Conservation (phyloP, 2,888 invertebrate genomes). For the Campopleginae sp. region DNA sequence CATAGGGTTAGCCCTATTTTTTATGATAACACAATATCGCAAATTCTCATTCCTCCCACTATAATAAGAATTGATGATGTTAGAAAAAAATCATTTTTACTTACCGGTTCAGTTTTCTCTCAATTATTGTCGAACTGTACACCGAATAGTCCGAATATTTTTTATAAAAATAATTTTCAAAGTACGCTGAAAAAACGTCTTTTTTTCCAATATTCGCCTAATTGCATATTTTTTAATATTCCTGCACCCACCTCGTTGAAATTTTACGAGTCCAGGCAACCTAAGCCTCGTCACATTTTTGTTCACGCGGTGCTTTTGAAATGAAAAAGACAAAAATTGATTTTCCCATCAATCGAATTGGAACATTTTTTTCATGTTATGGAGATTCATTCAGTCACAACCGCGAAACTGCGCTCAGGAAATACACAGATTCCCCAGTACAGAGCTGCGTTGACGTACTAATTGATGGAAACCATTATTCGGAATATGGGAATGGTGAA, state of each 20-base stretch:
- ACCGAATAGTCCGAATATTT: neutral
- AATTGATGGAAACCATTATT: conserved; percentile 41
- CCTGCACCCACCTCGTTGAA: neutral
- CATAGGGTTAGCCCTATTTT: neutral
- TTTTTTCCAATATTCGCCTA: neutral
- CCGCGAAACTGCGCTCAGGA: neutral
- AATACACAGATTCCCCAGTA: neutral
- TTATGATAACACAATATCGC: neutral
- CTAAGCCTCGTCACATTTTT: neutral
- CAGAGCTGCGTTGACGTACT: neutral
- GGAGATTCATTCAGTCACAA: neutral
- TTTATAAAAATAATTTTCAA: neutral
- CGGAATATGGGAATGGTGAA: conserved; percentile 9
- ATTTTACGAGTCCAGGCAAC: neutral
- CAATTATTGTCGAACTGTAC: neutral
- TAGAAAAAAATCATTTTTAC: neutral
- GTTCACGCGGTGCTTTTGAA: neutral
- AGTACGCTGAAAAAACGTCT: neutral
- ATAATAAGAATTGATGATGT: neutral
- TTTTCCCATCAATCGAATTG: neutral
- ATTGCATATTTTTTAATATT: neutral
- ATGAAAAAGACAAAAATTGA: neutral
- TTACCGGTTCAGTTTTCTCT: neutral
- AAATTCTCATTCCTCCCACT: neutral
- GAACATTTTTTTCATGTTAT: neutral